Percentiles rank a stretch among this genome's conserved stretches.
Evolutionary conservation across 2,113 vertebrate genomes (phyloP).

Genomic region (Ranitomeya imitator): DNA sequence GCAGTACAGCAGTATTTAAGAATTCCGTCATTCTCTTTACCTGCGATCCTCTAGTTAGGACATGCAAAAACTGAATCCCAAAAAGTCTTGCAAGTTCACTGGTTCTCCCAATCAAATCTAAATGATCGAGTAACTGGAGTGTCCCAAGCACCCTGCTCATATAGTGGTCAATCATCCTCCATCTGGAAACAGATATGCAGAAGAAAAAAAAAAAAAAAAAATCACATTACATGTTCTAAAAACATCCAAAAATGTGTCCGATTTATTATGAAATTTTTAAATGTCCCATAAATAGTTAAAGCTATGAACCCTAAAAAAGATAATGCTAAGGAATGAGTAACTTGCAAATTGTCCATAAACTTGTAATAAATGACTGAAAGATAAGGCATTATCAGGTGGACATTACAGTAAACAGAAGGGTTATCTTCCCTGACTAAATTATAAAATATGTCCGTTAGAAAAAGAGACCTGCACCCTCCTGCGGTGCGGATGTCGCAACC

Average conservation of each 20-base stretch:
- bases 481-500: too few relatives aligned
- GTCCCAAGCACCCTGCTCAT: constrained; percentile 84
- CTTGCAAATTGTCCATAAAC: too few relatives aligned
- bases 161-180: constrained; percentile 96
- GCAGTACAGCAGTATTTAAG: not conserved
- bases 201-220: not conserved
- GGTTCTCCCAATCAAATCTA: constrained; percentile 92
- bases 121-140: constrained; percentile 87
- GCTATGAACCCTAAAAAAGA: not conserved
- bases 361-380: too few relatives aligned
- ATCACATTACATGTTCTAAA: not conserved
- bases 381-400: too few relatives aligned
- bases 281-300: not conserved
- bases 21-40: constrained; percentile 61
- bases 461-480: too few relatives aligned
- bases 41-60: constrained; percentile 92
- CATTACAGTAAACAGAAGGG: too few relatives aligned
- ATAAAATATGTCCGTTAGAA: too few relatives aligned
- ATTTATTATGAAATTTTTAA: not conserved
- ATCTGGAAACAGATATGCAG: constrained; percentile 72
- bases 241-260: not conserved
- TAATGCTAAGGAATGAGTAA: too few relatives aligned
- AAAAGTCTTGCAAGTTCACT: constrained; percentile 96
- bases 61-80: constrained; percentile 96
- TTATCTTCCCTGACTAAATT: too few relatives aligned